phyloP scores from a whole-genome alignment of 2,797 vertebrate genomes.

The Smutsia temminckii region DNA sequence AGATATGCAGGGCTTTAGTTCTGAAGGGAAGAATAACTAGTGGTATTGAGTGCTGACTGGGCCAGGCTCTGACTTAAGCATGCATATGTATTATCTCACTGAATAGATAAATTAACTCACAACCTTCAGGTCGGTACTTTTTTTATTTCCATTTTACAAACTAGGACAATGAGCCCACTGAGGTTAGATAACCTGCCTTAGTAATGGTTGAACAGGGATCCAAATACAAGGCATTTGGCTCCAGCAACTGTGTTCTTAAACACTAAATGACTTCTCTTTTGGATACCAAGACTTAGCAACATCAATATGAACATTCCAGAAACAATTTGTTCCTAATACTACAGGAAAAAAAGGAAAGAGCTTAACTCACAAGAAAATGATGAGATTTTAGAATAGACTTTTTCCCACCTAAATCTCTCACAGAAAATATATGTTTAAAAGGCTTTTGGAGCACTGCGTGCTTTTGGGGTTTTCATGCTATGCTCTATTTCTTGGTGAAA shows the following conservation, averaged over 20 bases:
- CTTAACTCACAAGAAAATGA: slow-evolving; percentile 8
- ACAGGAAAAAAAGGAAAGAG: background rate
- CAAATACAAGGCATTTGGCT: background rate
- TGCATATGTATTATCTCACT: background rate
- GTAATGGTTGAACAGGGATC: background rate
- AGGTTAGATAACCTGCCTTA: background rate
- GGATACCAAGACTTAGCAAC: background rate
- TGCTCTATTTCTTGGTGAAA: no score
- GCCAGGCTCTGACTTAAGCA: background rate
- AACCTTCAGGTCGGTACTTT: background rate
- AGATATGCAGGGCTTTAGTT: background rate
- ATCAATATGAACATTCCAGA: background rate
- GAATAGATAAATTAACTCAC: background rate
- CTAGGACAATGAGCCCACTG: background rate
- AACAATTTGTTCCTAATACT: background rate
- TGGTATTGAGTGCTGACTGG: background rate
- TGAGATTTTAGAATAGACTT: background rate
- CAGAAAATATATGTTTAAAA: background rate
- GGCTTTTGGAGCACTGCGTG: background rate
- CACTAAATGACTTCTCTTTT: background rate
- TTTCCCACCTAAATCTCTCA: background rate
- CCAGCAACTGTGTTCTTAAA: background rate
- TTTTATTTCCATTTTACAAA: background rate
- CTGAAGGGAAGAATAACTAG: background rate
- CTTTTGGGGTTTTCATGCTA: background rate